Percentiles rank a stretch among this genome's conserved stretches.
Evolutionary conservation across 2,113 vertebrate species (phyloP).

Genomic region (Anolis carolinensis): DNA sequence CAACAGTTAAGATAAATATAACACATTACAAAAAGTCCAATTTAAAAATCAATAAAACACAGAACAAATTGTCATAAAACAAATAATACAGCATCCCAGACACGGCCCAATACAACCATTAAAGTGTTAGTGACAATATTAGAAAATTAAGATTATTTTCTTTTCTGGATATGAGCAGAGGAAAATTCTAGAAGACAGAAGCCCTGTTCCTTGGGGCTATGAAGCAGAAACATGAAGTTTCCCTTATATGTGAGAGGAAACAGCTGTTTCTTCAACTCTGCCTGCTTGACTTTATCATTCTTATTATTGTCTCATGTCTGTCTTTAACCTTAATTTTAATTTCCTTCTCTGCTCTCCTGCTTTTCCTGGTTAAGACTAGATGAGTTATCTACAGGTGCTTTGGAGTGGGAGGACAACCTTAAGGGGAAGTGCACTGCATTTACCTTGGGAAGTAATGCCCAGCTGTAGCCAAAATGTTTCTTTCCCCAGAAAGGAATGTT

Average conservation of each 20-base stretch:
- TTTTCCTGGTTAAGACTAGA: neutral
- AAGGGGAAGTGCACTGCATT: neutral
- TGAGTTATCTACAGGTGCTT: neutral
- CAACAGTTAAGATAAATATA: too few relatives aligned
- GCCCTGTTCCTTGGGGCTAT: neutral
- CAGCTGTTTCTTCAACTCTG: neutral
- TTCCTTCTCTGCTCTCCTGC: neutral
- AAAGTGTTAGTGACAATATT: too few relatives aligned
- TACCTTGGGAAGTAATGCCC: neutral
- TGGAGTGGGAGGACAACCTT: neutral
- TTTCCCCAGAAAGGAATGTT: neutral
- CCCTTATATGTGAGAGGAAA: neutral
- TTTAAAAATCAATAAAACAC: too few relatives aligned
- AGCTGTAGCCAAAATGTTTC: neutral
- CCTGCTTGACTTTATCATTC: neutral
- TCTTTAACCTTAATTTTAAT: neutral
- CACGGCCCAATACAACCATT: too few relatives aligned
- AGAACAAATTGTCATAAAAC: too few relatives aligned
- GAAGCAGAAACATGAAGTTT: neutral
- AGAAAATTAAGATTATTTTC: neutral
- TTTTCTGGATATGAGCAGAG: neutral
- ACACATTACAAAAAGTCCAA: too few relatives aligned
- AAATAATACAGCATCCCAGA: too few relatives aligned
- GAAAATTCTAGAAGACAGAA: neutral
- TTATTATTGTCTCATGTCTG: neutral